These are phyloP conservation scores for Melieria crassipennis DNA, from an alignment of 2,888 invertebrate genomes.

Conservation along the genomic window DNA sequence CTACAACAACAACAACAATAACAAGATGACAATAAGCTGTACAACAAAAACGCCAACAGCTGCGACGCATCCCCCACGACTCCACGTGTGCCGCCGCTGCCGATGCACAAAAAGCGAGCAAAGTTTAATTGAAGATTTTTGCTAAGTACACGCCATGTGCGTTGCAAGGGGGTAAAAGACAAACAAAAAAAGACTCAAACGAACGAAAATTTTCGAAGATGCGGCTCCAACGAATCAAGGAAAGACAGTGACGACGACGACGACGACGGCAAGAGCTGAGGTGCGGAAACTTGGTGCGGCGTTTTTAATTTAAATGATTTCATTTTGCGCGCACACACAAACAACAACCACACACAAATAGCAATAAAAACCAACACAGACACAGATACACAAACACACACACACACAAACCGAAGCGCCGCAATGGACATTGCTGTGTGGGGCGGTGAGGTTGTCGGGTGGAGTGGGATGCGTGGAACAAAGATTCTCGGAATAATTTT, in stretches of 20 bases:
- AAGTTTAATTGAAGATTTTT: constrained; percentile 33
- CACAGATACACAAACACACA: neutral
- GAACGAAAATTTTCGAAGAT: too few relatives aligned
- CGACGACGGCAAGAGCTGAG: neutral
- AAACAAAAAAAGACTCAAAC: neutral
- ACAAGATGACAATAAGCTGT: neutral
- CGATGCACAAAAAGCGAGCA: constrained; percentile 4
- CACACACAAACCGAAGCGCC: neutral
- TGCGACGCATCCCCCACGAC: too few relatives aligned
- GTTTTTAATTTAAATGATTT: constrained; percentile 34
- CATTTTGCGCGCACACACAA: constrained; percentile 4
- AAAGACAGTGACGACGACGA: neutral
- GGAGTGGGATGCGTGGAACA: neutral
- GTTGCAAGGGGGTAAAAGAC: neutral
- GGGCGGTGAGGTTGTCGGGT: too few relatives aligned
- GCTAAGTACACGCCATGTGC: constrained; percentile 16
- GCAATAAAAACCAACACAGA: neutral
- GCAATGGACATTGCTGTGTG: too few relatives aligned
- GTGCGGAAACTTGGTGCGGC: constrained; percentile 2
- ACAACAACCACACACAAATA: neutral
- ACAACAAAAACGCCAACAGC: too few relatives aligned
- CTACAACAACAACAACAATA: constrained; percentile 13
- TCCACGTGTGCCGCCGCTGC: too few relatives aligned
- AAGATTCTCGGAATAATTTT: constrained; percentile 37
- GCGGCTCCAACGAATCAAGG: neutral